Evolutionary conservation across 2,888 invertebrate genomes (phyloP).

Genomic region (Melanostoma scalare): DNA sequence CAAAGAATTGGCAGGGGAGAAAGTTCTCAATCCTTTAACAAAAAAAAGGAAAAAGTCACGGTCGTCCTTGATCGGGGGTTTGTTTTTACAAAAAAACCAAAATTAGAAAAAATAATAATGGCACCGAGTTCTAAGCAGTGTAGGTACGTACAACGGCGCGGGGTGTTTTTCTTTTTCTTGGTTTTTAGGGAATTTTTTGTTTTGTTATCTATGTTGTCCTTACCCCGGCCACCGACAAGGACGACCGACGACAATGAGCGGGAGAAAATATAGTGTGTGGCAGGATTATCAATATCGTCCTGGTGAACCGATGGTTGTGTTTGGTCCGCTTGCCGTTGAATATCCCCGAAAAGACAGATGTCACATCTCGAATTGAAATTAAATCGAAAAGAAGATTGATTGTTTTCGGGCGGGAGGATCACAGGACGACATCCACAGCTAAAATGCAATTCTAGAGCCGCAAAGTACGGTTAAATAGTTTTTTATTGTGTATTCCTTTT

Average conservation of each 20-base stretch:
- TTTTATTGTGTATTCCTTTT: constrained; percentile 58
- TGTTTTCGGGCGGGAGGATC: constrained; percentile 76
- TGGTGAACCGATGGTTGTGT: constrained; percentile 65
- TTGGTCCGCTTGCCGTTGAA: constrained; percentile 48
- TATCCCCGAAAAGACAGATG: constrained; percentile 79
- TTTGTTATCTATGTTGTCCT: constrained; percentile 22
- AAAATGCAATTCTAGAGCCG: constrained; percentile 71
- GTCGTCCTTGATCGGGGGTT: constrained; percentile 47
- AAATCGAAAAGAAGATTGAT: constrained; percentile 82
- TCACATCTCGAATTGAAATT: constrained; percentile 82
- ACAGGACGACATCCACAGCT: constrained; percentile 49
- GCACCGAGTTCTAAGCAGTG: constrained; percentile 15
- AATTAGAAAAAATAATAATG: constrained; percentile 70
- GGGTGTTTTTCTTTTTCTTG: constrained; percentile 56
- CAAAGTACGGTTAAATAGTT: constrained; percentile 72
- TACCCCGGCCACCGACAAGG: neutral
- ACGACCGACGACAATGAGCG: neutral
- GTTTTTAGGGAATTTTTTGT: constrained; percentile 33
- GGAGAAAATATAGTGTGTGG: constrained; percentile 37
- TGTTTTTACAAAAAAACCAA: constrained; percentile 68
- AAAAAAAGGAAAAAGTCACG: constrained; percentile 58
- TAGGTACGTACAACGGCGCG: constrained; percentile 38
- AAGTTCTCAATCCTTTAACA: constrained; percentile 35
- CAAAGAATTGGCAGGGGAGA: constrained; percentile 44
- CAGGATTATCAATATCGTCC: constrained; percentile 71